Base-by-base conservation (phyloP, 2,888 invertebrate genomes). In the Fissipunctia ypsillon region DNA sequence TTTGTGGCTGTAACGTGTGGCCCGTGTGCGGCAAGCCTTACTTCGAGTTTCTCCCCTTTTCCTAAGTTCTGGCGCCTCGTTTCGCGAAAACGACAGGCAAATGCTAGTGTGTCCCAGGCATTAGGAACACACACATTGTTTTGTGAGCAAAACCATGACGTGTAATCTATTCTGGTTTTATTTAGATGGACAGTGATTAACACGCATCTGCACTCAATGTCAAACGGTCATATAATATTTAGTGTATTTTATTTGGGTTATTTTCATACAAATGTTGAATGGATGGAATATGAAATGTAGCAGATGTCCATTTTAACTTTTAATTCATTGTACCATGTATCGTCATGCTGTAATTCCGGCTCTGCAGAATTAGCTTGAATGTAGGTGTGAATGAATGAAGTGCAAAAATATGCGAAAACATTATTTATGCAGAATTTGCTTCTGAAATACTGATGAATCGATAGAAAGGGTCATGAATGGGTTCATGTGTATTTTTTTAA, bases 101-200 rank as follows among this genome's bases (percentile, higher is more conserved):
- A 35, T 43, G 25, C 16, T 19, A 31, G 52, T 70, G 48, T 74
- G 43, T 35, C 9, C 57, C 5, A 35, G 35, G 25, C 74, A 14
- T 78, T 76, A 76, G 59, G 61, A 67, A 64, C 56, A 59, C 69
- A 45, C 60, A 79, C 77, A 85, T 79, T 83, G 71, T 84, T 81
- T 77, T 73, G 77, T 76, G 73, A 28, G 59, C 50, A 64, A 80
- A 80, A 80, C 79, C 76, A 79, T 90, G 89, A 91, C 88, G 86
- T 70, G 83, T 70, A 41, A 31, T 78, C 84, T 90, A 92, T 91
- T 90, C 79, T 88, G 73, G 91, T 89, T 88, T 90, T 81, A 91
- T 92, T 91, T 89, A 90, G 91, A 92, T 91, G 89, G 91, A 89
- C 91, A 86, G 80, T 85, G 88, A 91, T 90, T 90, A 90, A 88